phyloP scores from a whole-genome alignment of 2,113 vertebrate species.

The Entelurus aequoreus region DNA sequence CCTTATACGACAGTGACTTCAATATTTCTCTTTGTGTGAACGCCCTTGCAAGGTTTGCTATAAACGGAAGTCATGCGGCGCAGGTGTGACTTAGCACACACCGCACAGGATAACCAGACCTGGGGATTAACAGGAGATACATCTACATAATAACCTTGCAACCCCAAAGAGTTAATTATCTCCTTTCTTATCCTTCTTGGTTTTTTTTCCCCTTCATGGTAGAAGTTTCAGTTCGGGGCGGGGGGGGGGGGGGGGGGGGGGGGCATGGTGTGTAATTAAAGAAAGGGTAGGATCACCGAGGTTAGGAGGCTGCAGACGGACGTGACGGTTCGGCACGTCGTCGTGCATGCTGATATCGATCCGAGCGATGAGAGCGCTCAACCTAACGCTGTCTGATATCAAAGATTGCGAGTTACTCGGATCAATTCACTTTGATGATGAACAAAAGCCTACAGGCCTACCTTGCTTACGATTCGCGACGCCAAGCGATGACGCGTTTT shows the following conservation, averaged over 20 bases:
- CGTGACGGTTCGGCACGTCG: slow-evolving; percentile 38
- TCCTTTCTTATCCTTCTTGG: slow-evolving; percentile 35
- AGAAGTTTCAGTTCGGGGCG: not conserved
- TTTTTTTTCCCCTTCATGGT: slow-evolving; percentile 31
- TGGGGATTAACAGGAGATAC: slow-evolving; percentile 61
- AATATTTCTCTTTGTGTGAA: too few relatives aligned
- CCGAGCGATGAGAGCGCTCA: not conserved
- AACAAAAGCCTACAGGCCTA: slow-evolving; percentile 76
- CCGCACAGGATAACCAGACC: slow-evolving; percentile 50
- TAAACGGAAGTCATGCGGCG: slow-evolving; percentile 7
- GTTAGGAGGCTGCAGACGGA: slow-evolving; percentile 41
- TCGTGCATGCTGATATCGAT: slow-evolving; percentile 35
- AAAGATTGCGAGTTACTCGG: not conserved
- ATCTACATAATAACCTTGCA: slow-evolving; percentile 54
- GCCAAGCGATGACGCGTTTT: slow-evolving; percentile 97
- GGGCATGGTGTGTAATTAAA: slow-evolving; percentile 58
- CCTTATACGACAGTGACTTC: too few relatives aligned
- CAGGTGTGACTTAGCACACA: slow-evolving; percentile 47
- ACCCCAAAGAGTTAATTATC: slow-evolving; percentile 32
- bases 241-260: not conserved
- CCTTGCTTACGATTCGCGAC: slow-evolving; percentile 98
- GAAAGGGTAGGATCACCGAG: slow-evolving; percentile 48
- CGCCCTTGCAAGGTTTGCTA: not conserved
- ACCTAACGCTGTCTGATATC: not conserved
- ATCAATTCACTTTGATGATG: slow-evolving; percentile 55